A percentile compares a stretch with the other conserved stretches of the same genome.
Conservation (phyloP, 2,113 vertebrate genomes). For the Strix uralensis region DNA sequence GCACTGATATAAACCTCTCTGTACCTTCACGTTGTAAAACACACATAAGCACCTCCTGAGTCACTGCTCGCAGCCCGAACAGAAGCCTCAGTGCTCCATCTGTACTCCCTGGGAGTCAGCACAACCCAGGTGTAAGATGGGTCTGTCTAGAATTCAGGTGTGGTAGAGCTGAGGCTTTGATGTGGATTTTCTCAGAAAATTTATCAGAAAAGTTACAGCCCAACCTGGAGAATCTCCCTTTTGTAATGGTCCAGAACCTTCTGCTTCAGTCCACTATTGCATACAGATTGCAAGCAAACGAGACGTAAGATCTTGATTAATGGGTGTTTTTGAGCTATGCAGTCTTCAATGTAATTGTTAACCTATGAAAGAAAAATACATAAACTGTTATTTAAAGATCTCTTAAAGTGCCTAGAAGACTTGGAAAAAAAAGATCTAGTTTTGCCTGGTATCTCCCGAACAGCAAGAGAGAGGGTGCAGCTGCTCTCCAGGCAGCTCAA, state of each 20-base stretch:
- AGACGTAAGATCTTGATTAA: slow-evolving; percentile 92
- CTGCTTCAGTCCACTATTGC: slow-evolving; percentile 95
- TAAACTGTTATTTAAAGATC: neutral
- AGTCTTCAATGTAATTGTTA: slow-evolving; percentile 93
- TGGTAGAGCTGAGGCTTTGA: neutral
- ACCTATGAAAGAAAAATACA: slow-evolving; percentile 63
- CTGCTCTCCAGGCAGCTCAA: neutral
- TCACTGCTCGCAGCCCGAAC: neutral
- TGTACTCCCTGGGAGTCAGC: neutral
- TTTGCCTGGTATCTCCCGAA: neutral
- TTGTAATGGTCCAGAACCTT: slow-evolving; percentile 95
- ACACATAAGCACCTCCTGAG: neutral
- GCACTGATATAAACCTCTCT: neutral
- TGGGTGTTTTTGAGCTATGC: slow-evolving; percentile 91
- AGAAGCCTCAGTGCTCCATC: neutral
- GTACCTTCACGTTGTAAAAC: neutral
- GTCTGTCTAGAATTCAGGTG: neutral
- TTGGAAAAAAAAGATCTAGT: neutral
- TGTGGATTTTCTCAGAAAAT: neutral
- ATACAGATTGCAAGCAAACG: slow-evolving; percentile 93
- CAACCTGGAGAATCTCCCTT: slow-evolving; percentile 94
- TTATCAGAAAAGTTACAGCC: neutral
- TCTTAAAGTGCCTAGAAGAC: neutral
- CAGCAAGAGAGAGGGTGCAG: neutral
- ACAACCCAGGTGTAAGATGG: neutral